These are phyloP conservation scores for Muschampia plurimacula DNA, from an alignment of 2,888 invertebrate genomes.

Conservation along the genomic window DNA sequence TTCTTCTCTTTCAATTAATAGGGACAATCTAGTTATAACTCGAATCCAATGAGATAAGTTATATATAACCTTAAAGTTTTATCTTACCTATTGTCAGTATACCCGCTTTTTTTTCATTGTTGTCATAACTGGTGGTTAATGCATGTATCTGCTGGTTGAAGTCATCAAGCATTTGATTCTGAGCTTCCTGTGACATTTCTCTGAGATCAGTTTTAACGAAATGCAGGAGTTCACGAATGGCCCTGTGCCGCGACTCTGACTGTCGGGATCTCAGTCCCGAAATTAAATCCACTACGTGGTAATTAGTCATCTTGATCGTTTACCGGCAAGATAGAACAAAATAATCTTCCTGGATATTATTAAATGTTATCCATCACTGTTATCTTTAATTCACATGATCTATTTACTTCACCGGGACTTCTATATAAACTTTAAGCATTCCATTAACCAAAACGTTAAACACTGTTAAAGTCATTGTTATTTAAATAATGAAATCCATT, in stretches of 20 bases:
- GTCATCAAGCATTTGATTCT: constrained; percentile 95
- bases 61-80: neutral
- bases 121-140: constrained; percentile 96
- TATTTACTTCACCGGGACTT: too few species aligned
- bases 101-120: constrained; percentile 97
- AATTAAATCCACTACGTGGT: constrained; percentile 91
- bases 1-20: too few species aligned
- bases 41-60: neutral
- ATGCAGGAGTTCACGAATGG: constrained; percentile 94
- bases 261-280: constrained; percentile 94
- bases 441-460: neutral
- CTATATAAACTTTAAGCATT: too few species aligned
- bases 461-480: neutral
- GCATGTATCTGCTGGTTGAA: constrained; percentile 98
- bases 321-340: neutral
- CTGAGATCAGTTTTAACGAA: constrained; percentile 95
- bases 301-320: constrained; percentile 57
- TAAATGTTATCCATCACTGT: neutral
- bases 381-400: neutral
- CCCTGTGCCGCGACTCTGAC: constrained; percentile 93
- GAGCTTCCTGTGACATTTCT: constrained; percentile 94
- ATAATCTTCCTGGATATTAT: neutral
- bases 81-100: constrained; percentile 94
- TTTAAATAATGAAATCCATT: neutral
- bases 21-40: neutral